phyloP scores from a whole-genome alignment of 2,888 invertebrate genomes.

The Drosophila dives region DNA sequence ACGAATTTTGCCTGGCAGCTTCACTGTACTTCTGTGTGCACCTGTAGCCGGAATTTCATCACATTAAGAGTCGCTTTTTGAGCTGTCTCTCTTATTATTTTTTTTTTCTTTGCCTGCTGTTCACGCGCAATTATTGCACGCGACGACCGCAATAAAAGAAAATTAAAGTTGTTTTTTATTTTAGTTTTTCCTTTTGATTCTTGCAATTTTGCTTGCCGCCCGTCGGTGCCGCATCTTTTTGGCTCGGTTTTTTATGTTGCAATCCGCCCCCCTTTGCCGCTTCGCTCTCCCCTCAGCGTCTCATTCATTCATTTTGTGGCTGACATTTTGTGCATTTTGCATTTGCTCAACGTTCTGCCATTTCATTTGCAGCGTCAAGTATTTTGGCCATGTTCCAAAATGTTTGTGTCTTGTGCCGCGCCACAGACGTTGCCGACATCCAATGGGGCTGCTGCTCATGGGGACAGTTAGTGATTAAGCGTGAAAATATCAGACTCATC shows the following conservation, averaged over 20 bases:
- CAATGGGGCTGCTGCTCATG: conserved; percentile 48
- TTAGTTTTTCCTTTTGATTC: conserved; percentile 19
- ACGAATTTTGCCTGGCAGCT: conserved; percentile 5
- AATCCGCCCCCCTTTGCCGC: neutral
- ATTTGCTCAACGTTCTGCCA: conserved; percentile 69
- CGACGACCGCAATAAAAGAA: conserved; percentile 81
- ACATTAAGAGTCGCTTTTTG: conserved; percentile 10
- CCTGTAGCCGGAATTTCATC: conserved; percentile 29
- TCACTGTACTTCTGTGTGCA: neutral
- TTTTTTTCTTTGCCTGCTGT: conserved; percentile 44
- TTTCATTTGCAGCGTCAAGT: conserved; percentile 81
- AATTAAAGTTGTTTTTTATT: conserved; percentile 63
- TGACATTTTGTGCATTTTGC: conserved; percentile 70
- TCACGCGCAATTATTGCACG: conserved; percentile 77
- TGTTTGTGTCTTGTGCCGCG: conserved; percentile 61
- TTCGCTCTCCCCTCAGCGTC: neutral
- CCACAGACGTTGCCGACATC: conserved; percentile 50
- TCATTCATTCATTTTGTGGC: conserved; percentile 1
- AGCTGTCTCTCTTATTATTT: neutral
- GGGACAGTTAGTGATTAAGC: conserved; percentile 83
- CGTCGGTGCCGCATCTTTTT: conserved; percentile 50
- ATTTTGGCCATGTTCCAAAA: conserved; percentile 75
- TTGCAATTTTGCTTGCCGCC: conserved; percentile 56
- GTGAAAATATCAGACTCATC: conserved; percentile 79
- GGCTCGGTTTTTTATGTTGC: conserved; percentile 39